These are phyloP conservation scores for Lynx canadensis DNA, from an alignment of 2,113 vertebrate species.

Conservation along the genomic window DNA sequence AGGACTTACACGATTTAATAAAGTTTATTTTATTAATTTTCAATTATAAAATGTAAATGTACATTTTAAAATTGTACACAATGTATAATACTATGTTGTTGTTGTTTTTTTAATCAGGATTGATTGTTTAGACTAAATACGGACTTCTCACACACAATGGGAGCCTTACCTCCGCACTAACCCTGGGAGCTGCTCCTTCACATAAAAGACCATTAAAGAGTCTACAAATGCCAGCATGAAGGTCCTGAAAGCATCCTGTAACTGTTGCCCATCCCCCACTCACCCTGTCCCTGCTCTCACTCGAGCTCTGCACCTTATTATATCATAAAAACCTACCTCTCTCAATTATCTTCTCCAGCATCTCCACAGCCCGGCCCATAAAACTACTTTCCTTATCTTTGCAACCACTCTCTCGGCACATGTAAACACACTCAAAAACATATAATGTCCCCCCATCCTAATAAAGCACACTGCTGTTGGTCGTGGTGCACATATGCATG, in stretches of 20 bases:
- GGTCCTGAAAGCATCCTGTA: background rate
- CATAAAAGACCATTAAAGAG: background rate
- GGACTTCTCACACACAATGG: background rate
- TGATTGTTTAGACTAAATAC: background rate
- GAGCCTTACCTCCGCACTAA: background rate
- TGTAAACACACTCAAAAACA: background rate
- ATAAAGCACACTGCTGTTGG: background rate
- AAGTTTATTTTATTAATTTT: background rate
- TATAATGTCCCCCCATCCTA: background rate
- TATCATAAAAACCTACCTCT: slow-evolving; percentile 21
- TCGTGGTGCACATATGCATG: background rate
- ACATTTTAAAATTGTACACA: background rate
- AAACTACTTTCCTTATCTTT: slow-evolving; percentile 46
- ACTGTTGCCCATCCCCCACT: background rate
- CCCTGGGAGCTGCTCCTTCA: background rate
- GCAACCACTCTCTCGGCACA: slow-evolving; percentile 18
- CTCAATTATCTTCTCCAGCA: slow-evolving; percentile 33
- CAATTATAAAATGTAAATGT: background rate
- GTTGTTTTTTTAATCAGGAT: background rate
- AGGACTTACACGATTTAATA: background rate
- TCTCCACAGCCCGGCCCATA: slow-evolving; percentile 5
- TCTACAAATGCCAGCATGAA: background rate
- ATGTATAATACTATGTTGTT: background rate
- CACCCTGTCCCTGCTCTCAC: background rate
- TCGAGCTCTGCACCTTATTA: background rate